phyloP scores from a whole-genome alignment of 2,797 vertebrate species.

The Tarsius wallacei region DNA sequence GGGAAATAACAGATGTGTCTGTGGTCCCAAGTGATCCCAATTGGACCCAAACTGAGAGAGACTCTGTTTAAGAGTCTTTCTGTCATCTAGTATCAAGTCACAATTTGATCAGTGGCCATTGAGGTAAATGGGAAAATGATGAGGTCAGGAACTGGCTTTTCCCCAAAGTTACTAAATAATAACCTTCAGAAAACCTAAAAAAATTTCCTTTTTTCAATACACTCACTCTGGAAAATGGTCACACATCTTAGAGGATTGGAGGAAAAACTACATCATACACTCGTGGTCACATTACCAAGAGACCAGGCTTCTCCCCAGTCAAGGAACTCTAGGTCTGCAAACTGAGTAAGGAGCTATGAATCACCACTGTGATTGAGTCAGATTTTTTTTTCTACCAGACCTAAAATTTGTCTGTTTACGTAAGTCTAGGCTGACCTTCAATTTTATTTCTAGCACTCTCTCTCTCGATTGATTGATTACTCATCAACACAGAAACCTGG shows the following conservation, averaged over 20 bases:
- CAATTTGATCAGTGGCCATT: background rate
- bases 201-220: background rate
- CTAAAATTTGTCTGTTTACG: background rate
- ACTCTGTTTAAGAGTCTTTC: background rate
- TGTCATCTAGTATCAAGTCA: background rate
- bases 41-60: background rate
- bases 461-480: conserved; percentile 10
- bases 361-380: background rate
- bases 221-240: background rate
- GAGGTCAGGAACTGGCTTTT: background rate
- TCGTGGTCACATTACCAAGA: background rate
- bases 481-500: background rate
- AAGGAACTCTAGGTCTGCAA: background rate
- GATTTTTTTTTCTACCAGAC: background rate
- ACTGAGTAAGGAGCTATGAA: background rate
- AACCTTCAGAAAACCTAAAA: background rate
- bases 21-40: background rate
- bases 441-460: background rate
- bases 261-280: background rate
- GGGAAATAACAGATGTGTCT: conserved; percentile 22
- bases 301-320: background rate
- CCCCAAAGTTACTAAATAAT: background rate
- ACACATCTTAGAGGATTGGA: background rate
- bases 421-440: background rate
- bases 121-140: background rate